phyloP scores from a whole-genome alignment of 2,113 vertebrate species.

The Ancistrus triradiatus region DNA sequence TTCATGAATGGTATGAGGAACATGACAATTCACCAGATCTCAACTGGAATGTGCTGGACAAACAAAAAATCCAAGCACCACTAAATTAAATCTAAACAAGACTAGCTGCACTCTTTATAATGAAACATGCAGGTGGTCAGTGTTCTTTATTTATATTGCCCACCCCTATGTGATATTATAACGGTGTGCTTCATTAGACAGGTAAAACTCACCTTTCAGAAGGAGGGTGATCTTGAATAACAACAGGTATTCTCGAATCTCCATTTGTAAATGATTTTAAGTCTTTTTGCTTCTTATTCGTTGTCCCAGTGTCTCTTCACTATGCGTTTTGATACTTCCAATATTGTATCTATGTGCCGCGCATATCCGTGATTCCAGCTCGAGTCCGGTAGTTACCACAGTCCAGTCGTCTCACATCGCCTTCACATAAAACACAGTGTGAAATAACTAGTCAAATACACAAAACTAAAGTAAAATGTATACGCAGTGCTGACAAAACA shows the following conservation, averaged over 20 bases:
- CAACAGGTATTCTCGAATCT: conserved; percentile 46
- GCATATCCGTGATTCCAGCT: neutral
- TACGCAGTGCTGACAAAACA: too few relatives aligned
- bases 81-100: too few relatives aligned
- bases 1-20: too few relatives aligned
- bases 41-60: too few relatives aligned
- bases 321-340: neutral
- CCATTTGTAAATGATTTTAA: neutral
- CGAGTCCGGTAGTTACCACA: neutral
- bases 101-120: neutral
- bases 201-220: conserved; percentile 61
- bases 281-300: neutral
- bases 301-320: neutral
- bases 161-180: too few relatives aligned
- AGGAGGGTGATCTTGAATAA: neutral
- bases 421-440: too few relatives aligned
- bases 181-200: neutral
- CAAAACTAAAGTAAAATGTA: too few relatives aligned
- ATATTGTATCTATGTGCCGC: neutral
- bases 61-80: too few relatives aligned
- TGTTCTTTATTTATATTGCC: too few relatives aligned
- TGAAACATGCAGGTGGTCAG: too few relatives aligned
- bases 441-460: too few relatives aligned
- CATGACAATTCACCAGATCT: too few relatives aligned
- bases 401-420: neutral